phyloP scores from a whole-genome alignment of 2,888 invertebrate species.

The Aporophyla nigra region DNA sequence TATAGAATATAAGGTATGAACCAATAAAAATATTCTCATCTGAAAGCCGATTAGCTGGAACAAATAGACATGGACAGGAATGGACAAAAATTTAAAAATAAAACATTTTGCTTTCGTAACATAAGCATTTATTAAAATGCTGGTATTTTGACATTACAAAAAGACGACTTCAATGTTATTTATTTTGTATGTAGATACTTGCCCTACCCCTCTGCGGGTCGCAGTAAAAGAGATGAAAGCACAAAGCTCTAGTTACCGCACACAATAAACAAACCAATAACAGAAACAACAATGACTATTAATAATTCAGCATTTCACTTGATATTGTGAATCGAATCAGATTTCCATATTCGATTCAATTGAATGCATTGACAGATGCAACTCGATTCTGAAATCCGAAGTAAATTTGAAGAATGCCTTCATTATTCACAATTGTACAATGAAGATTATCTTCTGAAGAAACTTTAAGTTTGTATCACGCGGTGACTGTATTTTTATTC shows the following conservation, averaged over 20 bases:
- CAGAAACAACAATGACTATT: constrained; percentile 11
- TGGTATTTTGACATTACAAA: too few relatives aligned
- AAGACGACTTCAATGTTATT: too few relatives aligned
- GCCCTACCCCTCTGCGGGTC: not conserved
- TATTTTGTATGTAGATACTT: not conserved
- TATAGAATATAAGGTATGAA: too few relatives aligned
- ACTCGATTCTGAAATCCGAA: constrained; percentile 3
- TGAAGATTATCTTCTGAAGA: too few relatives aligned
- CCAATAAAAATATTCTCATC: too few relatives aligned
- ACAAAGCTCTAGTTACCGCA: not conserved
- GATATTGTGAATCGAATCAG: constrained; percentile 5
- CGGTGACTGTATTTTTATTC: too few relatives aligned
- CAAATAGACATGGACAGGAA: too few relatives aligned
- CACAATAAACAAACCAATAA: not conserved
- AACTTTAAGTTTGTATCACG: too few relatives aligned
- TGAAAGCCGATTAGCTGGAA: too few relatives aligned
- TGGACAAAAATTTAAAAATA: too few relatives aligned
- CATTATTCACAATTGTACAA: not conserved
- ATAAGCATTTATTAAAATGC: too few relatives aligned
- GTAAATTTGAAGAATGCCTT: not conserved
- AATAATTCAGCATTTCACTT: constrained; percentile 15
- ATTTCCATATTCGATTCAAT: constrained; percentile 35
- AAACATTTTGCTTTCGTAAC: too few relatives aligned
- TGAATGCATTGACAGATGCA: constrained; percentile 6
- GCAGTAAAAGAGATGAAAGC: not conserved